Evolutionary conservation across 2,888 invertebrate genomes (phyloP).

Genomic region (Anagyrus pseudococci): DNA sequence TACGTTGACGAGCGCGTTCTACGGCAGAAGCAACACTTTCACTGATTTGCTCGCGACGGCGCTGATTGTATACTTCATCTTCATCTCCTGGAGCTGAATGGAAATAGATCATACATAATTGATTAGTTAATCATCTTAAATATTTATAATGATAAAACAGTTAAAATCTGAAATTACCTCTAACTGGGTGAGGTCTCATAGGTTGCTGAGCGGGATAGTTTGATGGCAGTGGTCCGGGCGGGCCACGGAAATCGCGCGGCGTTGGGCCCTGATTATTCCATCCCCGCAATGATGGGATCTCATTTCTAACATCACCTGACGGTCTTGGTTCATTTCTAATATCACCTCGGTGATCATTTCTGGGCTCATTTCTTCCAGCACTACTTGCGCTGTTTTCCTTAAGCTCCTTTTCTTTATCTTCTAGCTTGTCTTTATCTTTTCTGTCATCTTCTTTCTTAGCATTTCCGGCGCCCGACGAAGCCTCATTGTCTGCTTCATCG

Average conservation of each 20-base stretch:
- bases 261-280: slow-evolving; percentile 48
- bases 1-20: slow-evolving; percentile 82
- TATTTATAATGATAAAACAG: background rate
- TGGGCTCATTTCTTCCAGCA: slow-evolving; percentile 29
- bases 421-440: slow-evolving; percentile 36
- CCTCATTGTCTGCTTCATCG: slow-evolving; percentile 72
- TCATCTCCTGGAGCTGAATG: slow-evolving; percentile 61
- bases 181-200: slow-evolving; percentile 59
- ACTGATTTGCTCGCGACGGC: slow-evolving; percentile 70
- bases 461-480: slow-evolving; percentile 38
- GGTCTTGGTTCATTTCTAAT: slow-evolving; percentile 34
- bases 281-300: slow-evolving; percentile 44
- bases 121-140: background rate
- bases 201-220: slow-evolving; percentile 50
- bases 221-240: slow-evolving; percentile 50
- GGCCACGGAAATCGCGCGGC: slow-evolving; percentile 53
- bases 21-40: slow-evolving; percentile 80
- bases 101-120: background rate
- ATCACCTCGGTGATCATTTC: slow-evolving; percentile 35
- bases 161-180: slow-evolving; percentile 44
- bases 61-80: slow-evolving; percentile 74
- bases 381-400: slow-evolving; percentile 52
- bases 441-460: slow-evolving; percentile 22
- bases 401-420: slow-evolving; percentile 51
- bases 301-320: slow-evolving; percentile 38